Evolutionary conservation across 2,888 invertebrate species (phyloP).

Genomic region (Drosophila fulvimacula): DNA sequence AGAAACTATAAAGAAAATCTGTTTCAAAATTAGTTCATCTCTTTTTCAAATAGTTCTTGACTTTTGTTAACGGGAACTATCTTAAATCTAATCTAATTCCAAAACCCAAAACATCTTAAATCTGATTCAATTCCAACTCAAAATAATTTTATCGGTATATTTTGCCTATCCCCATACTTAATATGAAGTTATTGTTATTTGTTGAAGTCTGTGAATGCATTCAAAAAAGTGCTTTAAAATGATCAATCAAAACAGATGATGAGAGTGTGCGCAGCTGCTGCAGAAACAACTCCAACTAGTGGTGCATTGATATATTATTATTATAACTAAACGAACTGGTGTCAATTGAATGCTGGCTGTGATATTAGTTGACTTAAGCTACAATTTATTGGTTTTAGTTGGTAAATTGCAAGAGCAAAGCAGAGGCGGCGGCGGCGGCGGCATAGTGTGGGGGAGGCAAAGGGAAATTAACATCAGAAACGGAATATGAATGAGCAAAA

Average conservation of each 20-base stretch:
- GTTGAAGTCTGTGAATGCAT: not conserved
- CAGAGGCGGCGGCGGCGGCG: conserved; percentile 2
- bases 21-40: not conserved
- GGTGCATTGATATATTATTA: not conserved
- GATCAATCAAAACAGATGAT: not conserved
- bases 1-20: too few species aligned
- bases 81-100: not conserved
- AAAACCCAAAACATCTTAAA: not conserved
- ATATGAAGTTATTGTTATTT: conserved; percentile 1
- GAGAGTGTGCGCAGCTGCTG: not conserved
- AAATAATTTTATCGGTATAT: not conserved
- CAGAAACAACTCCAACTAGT: not conserved
- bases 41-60: not conserved
- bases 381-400: conserved; percentile 24
- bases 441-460: conserved; percentile 7
- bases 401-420: conserved; percentile 44
- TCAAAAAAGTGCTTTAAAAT: conserved; percentile 10
- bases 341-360: conserved; percentile 1
- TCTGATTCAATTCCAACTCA: not conserved
- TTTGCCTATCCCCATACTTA: not conserved
- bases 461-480: conserved; percentile 20
- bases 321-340: not conserved
- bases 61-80: not conserved
- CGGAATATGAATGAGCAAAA: conserved; percentile 23
- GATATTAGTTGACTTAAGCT: conserved; percentile 26